Conservation (phyloP, 2,113 vertebrate genomes). For the Agelaius tricolor region DNA sequence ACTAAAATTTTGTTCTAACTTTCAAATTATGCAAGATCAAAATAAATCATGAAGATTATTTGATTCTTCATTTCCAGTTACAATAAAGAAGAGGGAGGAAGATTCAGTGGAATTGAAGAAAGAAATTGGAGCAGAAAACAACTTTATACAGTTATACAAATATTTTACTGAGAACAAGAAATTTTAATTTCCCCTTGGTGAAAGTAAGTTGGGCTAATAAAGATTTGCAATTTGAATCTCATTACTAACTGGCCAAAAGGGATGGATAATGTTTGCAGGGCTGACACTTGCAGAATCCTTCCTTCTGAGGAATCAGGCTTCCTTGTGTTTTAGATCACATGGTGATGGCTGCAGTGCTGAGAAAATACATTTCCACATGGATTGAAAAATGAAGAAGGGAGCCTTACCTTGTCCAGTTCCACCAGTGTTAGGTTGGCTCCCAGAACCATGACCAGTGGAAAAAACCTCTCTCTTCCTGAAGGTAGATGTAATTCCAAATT, state of each 20-base stretch:
- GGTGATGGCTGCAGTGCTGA: not conserved
- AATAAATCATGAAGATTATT: not conserved
- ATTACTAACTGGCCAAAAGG: not conserved
- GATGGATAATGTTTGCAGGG: not conserved
- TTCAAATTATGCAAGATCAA: not conserved
- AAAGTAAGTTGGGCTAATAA: not conserved
- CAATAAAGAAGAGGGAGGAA: not conserved
- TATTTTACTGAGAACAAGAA: not conserved
- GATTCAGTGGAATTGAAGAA: not conserved
- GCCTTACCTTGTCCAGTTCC: not conserved
- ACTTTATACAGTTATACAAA: not conserved
- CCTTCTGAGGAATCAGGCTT: not conserved
- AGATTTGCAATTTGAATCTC: not conserved
- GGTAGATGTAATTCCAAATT: not conserved
- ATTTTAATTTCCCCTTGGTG: not conserved
- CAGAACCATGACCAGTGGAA: not conserved
- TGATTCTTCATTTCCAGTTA: not conserved
- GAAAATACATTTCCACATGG: not conserved
- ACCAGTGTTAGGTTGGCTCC: not conserved
- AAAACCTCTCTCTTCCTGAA: not conserved
- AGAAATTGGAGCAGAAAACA: not conserved
- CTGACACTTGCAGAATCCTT: not conserved
- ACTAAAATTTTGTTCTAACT: not conserved
- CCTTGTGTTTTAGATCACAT: not conserved
- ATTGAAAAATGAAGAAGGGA: not conserved